A percentile compares a stretch with the other conserved stretches of the same genome.
Conservation (phyloP, 2,797 vertebrate genomes). For the Lindbergichthys nudifrons region DNA sequence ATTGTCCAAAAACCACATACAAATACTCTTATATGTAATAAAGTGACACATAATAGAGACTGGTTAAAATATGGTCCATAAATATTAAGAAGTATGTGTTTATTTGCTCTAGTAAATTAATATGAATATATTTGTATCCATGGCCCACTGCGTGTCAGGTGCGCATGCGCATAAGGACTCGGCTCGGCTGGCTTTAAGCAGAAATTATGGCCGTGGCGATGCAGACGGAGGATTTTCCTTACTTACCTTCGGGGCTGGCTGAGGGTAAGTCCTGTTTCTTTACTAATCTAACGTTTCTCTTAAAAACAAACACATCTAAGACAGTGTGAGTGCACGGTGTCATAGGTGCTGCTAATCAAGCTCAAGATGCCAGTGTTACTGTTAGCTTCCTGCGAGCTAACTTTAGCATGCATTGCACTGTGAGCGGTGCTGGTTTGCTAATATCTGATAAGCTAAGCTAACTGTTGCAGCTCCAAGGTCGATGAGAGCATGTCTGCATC, state of each 20-base stretch:
- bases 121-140: neutral
- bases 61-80: too few species aligned
- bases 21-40: too few species aligned
- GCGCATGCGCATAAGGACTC: constrained; percentile 58
- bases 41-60: too few species aligned
- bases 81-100: too few species aligned
- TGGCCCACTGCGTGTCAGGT: rapidly evolving
- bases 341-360: rapidly evolving
- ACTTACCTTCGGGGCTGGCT: constrained; percentile 79
- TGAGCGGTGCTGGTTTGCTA: constrained; percentile 17
- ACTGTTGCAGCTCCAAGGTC: constrained; percentile 73
- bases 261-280: constrained; percentile 74
- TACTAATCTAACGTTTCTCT: neutral
- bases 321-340: rapidly evolving
- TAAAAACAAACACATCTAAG: neutral
- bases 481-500: constrained; percentile 64
- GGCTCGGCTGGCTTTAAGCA: constrained; percentile 14
- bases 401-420: constrained; percentile 38
- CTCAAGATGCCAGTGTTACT: neutral
- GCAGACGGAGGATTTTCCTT: constrained; percentile 82
- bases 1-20: too few species aligned
- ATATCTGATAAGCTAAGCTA: constrained; percentile 48
- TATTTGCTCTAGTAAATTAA: too few species aligned
- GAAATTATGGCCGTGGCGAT: constrained; percentile 82
- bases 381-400: constrained; percentile 34